phyloP scores from a whole-genome alignment of 2,797 vertebrate species.

The Babyrousa celebensis region DNA sequence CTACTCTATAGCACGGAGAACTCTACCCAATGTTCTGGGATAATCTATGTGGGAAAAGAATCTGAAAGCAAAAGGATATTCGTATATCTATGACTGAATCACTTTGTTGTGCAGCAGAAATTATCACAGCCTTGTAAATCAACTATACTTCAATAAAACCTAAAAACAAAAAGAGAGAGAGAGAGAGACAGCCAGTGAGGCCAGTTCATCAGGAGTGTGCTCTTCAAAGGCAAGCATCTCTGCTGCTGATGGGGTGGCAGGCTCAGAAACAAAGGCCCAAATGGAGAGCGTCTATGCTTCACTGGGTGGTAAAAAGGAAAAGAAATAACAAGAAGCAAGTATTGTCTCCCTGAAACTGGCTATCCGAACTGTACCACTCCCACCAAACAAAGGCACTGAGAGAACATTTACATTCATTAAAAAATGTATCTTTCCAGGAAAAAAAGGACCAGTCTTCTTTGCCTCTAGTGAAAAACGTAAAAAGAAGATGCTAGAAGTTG shows the following conservation, averaged over 20 bases:
- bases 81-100: no score
- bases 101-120: no score
- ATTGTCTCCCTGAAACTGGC: constrained; percentile 1
- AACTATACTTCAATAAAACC: no score
- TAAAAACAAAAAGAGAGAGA: no score
- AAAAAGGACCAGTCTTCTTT: constrained; percentile 33
- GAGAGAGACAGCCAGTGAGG: background rate
- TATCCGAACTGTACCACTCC: constrained; percentile 26
- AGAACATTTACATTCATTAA: constrained; percentile 75
- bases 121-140: no score
- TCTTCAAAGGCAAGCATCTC: background rate
- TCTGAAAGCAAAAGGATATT: no score
- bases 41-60: no score
- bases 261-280: constrained; percentile 23
- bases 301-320: background rate
- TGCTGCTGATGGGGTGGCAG: background rate
- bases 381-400: background rate
- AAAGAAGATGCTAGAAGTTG: constrained; percentile 53
- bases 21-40: no score
- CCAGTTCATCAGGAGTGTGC: background rate
- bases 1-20: no score
- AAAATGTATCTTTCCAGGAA: constrained; percentile 75
- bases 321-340: constrained; percentile 56
- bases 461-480: constrained; percentile 32
- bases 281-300: background rate